Percentiles rank a stretch among this genome's conserved stretches.
phyloP scores from a whole-genome alignment of 2,113 vertebrate species.

The Rhinopomastus cyanomelas region DNA sequence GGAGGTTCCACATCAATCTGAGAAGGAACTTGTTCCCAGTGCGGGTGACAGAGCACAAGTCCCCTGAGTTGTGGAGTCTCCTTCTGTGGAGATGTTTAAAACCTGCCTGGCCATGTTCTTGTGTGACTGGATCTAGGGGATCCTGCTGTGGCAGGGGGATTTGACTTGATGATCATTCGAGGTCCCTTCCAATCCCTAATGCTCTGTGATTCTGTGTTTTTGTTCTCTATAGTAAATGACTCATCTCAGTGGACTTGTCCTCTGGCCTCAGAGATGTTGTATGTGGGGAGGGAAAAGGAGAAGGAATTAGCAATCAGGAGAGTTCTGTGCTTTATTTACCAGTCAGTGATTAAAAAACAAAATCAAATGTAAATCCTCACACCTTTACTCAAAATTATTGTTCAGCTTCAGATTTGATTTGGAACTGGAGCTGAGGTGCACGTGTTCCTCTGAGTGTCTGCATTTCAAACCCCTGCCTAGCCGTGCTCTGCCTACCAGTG shows the following conservation, averaged over 20 bases:
- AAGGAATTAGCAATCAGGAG: background rate
- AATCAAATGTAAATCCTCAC: background rate
- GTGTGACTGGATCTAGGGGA: too few relatives aligned
- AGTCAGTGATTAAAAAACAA: background rate
- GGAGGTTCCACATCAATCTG: too few relatives aligned
- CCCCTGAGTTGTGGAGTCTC: too few relatives aligned
- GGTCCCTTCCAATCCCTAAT: too few relatives aligned
- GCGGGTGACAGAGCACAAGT: too few relatives aligned
- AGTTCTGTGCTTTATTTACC: background rate
- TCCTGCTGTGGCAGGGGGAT: too few relatives aligned
- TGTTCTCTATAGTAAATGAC: background rate
- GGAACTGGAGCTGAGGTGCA: background rate
- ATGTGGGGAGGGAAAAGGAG: background rate
- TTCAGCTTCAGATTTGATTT: background rate
- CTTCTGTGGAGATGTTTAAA: too few relatives aligned
- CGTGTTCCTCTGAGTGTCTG: background rate
- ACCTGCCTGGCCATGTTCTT: too few relatives aligned
- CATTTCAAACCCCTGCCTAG: conserved; percentile 7
- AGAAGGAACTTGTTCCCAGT: too few relatives aligned
- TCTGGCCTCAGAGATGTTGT: background rate
- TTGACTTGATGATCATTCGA: too few relatives aligned
- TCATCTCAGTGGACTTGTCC: background rate
- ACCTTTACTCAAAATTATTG: background rate
- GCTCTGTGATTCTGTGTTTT: too few relatives aligned
- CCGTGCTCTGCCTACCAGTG: background rate